These are phyloP conservation scores for Drosophila albomicans DNA, from an alignment of 1,140 invertebrate species.

Conservation along the genomic window DNA sequence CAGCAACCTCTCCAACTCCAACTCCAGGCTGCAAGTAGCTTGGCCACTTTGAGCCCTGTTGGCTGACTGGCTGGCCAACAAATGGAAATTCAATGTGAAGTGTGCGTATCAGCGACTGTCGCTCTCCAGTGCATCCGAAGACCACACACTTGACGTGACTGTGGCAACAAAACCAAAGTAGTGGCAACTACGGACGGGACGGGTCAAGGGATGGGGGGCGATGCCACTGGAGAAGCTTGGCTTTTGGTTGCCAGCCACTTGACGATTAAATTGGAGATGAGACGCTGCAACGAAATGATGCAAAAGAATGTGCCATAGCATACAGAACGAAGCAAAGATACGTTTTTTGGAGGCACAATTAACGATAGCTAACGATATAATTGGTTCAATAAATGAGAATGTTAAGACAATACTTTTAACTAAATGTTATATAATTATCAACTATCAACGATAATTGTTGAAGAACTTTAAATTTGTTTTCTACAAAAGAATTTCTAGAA, in stretches of 20 bases:
- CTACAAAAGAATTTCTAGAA: too few relatives aligned
- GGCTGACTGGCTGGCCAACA: slow-evolving; percentile 39
- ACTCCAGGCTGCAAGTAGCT: slow-evolving; percentile 14
- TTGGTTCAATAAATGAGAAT: too few relatives aligned
- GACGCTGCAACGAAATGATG: slow-evolving; percentile 28
- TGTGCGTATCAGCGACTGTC: slow-evolving; percentile 82
- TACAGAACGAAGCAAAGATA: slow-evolving; percentile 20
- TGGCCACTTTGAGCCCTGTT: slow-evolving; percentile 42
- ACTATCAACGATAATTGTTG: too few relatives aligned
- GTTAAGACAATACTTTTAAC: too few relatives aligned
- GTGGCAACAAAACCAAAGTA: not conserved
- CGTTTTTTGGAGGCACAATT: not conserved
- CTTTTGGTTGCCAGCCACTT: slow-evolving; percentile 52
- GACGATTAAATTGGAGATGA: slow-evolving; percentile 60
- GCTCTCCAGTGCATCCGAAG: slow-evolving; percentile 76
- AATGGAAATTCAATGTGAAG: slow-evolving; percentile 82
- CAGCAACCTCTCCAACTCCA: not conserved
- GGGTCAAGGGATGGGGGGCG: not conserved
- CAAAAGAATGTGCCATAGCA: not conserved
- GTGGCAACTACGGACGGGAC: not conserved
- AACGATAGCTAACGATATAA: not conserved
- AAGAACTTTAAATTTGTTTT: too few relatives aligned
- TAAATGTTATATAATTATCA: too few relatives aligned
- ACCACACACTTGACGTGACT: slow-evolving; percentile 70
- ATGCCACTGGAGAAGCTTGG: slow-evolving; percentile 1